phyloP scores from a whole-genome alignment of 2,888 invertebrate species.

The Tetranychus piercei region DNA sequence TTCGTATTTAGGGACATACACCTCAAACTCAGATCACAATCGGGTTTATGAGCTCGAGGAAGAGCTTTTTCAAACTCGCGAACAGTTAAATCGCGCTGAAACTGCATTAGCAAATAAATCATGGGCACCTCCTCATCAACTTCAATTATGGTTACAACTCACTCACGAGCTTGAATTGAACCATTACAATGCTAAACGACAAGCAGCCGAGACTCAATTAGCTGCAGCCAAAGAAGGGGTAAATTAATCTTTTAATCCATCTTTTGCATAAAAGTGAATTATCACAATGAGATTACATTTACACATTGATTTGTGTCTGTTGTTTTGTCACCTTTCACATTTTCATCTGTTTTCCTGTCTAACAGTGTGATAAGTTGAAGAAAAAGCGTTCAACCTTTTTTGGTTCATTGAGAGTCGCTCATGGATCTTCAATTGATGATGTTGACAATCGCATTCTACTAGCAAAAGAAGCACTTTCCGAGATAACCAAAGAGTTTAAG shows the following conservation, averaged over 20 bases:
- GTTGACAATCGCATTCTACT: slow-evolving; percentile 86
- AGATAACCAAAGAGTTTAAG: slow-evolving; percentile 78
- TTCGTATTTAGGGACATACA: no score
- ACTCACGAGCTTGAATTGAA: slow-evolving; percentile 89
- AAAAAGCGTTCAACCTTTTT: slow-evolving; percentile 83
- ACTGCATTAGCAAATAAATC: slow-evolving; percentile 72
- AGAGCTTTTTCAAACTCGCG: slow-evolving; percentile 26
- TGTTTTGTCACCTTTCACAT: not conserved
- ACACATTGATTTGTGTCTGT: not conserved
- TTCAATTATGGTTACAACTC: slow-evolving; percentile 85
- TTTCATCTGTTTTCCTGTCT: not conserved
- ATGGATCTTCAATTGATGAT: slow-evolving; percentile 88
- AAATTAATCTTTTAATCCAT: not conserved
- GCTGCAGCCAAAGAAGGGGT: slow-evolving; percentile 63
- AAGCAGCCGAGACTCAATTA: slow-evolving; percentile 60
- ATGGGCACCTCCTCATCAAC: slow-evolving; percentile 67
- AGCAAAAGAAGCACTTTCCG: slow-evolving; percentile 71
- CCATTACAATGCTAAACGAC: slow-evolving; percentile 63
- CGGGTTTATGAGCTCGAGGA: slow-evolving; percentile 24
- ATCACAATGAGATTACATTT: not conserved
- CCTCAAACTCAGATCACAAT: not conserved
- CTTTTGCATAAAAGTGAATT: not conserved
- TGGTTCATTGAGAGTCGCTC: slow-evolving; percentile 88
- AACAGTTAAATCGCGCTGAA: slow-evolving; percentile 55
- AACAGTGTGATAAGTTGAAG: slow-evolving; percentile 65